phyloP scores from a whole-genome alignment of 2,113 vertebrate species.

The Pimephales promelas region DNA sequence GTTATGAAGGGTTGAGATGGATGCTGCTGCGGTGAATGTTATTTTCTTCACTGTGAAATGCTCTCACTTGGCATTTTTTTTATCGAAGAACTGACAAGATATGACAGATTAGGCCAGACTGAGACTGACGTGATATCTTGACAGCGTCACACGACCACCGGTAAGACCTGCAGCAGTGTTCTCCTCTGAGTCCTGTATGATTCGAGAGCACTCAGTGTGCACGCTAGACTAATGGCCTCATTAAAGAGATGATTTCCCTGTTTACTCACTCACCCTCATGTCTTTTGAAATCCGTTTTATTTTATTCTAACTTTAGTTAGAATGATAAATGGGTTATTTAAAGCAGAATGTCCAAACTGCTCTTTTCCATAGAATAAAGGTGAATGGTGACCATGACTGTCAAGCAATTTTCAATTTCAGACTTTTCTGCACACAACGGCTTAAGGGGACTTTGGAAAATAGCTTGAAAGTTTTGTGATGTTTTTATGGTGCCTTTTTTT shows the following conservation, averaged over 20 bases:
- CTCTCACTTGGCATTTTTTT: conserved; percentile 30
- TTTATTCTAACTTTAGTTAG: background rate
- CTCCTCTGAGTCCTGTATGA: background rate
- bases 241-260: background rate
- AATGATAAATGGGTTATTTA: background rate
- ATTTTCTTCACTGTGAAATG: conserved; percentile 57
- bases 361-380: background rate
- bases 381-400: background rate
- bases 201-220: background rate
- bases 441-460: background rate
- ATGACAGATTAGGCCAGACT: conserved; percentile 31
- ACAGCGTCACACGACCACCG: conserved; percentile 11
- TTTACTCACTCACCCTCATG: background rate
- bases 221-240: background rate
- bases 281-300: background rate
- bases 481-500: background rate
- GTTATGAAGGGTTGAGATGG: conserved; percentile 23
- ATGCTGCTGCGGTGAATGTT: conserved; percentile 25
- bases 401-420: background rate
- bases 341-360: conserved; percentile 10
- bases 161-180: conserved; percentile 54
- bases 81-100: conserved; percentile 26
- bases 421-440: background rate
- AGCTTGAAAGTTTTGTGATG: background rate
- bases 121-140: conserved; percentile 15